A percentile compares a stretch with the other conserved stretches of the same genome.
These are phyloP conservation scores for Ormyrus pomaceus DNA, from an alignment of 2,888 invertebrate genomes.

Conservation along the genomic window DNA sequence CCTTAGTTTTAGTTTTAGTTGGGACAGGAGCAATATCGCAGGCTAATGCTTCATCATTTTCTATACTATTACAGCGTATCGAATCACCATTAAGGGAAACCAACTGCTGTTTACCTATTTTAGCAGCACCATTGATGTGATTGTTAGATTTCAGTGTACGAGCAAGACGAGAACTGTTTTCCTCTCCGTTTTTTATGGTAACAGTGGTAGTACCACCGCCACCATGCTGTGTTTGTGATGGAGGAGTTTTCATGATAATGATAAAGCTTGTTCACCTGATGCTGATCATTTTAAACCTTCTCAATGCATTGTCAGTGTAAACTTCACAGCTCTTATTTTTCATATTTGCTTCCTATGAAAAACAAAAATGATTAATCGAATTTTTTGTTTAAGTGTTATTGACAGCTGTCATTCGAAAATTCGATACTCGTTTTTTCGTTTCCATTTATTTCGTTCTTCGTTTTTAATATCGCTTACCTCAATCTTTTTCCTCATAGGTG, in stretches of 20 bases:
- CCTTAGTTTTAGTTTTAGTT: conserved; percentile 64
- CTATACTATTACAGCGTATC: conserved; percentile 69
- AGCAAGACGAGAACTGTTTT: conserved; percentile 34
- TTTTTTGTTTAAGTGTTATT: conserved; percentile 21
- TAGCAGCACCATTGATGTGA: conserved; percentile 46
- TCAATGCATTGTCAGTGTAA: conserved; percentile 17
- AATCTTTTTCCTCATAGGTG: not conserved
- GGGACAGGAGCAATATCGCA: conserved; percentile 67
- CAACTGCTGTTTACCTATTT: conserved; percentile 66
- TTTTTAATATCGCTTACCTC: not conserved
- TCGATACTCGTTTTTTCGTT: not conserved
- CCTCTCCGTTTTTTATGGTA: conserved; percentile 49
- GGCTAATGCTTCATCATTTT: conserved; percentile 67
- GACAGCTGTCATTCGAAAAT: conserved; percentile 45
- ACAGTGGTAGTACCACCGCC: conserved; percentile 37
- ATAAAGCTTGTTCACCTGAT: conserved; percentile 33
- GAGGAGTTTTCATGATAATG: conserved; percentile 61
- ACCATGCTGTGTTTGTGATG: conserved; percentile 55
- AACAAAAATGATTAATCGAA: not conserved
- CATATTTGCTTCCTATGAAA: conserved; percentile 39
- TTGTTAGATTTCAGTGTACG: conserved; percentile 42
- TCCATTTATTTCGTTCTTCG: not conserved
- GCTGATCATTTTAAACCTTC: conserved; percentile 18
- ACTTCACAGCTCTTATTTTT: conserved; percentile 4
- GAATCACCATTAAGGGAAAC: conserved; percentile 70